Evolutionary conservation across 1,140 invertebrate genomes (phyloP).

Genomic region (Acyrthosiphon pisum): DNA sequence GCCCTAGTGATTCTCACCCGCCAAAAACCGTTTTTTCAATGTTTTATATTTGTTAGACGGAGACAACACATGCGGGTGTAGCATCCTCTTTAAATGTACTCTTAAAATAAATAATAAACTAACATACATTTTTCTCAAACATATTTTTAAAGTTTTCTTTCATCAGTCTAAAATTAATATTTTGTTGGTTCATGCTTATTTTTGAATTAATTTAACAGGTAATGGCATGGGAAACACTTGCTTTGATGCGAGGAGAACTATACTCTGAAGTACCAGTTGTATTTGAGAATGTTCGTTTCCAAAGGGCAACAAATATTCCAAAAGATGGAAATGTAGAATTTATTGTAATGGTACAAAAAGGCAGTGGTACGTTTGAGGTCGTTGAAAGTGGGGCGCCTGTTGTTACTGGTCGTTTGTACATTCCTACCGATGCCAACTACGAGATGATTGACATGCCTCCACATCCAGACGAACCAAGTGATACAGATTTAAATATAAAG

Average conservation of each 20-base stretch:
- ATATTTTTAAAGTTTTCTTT: neutral
- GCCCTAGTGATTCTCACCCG: too few species aligned
- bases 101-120: too few species aligned
- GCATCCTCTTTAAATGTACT: too few species aligned
- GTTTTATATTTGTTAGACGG: too few species aligned
- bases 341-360: conserved; percentile 81
- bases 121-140: too few species aligned
- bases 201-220: conserved; percentile 62
- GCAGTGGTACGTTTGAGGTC: conserved; percentile 85
- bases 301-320: conserved; percentile 80
- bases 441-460: conserved; percentile 64
- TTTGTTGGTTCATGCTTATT: neutral
- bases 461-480: conserved; percentile 60
- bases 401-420: conserved; percentile 77
- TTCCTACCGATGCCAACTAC: conserved; percentile 65
- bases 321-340: conserved; percentile 72
- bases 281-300: conserved; percentile 87
- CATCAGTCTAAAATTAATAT: neutral
- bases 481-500: conserved; percentile 65
- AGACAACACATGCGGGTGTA: too few species aligned
- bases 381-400: conserved; percentile 78
- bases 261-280: conserved; percentile 80
- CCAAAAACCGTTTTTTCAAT: too few species aligned
- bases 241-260: conserved; percentile 74
- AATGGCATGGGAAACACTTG: conserved; percentile 88